Conservation (phyloP, 1,140 invertebrate genomes). For the Pseudoatta argentina region DNA sequence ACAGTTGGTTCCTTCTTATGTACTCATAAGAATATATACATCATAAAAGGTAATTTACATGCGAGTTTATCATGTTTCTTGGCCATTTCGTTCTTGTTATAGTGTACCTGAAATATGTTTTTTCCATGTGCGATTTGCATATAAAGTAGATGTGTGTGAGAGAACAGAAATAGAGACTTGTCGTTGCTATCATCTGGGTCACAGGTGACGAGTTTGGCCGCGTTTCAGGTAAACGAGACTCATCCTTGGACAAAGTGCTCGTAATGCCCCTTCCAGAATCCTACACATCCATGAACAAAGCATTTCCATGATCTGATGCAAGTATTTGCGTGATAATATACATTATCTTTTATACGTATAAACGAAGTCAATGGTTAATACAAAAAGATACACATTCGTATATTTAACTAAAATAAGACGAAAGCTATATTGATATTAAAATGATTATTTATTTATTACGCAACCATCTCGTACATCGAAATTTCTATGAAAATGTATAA, state of each 20-base stretch:
- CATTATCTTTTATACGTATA: background rate
- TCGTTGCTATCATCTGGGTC: slow-evolving; percentile 68
- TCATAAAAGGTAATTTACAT: slow-evolving; percentile 3
- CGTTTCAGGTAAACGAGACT: slow-evolving; percentile 71
- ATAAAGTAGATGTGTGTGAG: slow-evolving; percentile 76
- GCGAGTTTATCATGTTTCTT: slow-evolving; percentile 47
- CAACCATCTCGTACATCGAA: background rate
- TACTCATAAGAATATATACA: background rate
- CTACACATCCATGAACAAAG: slow-evolving; percentile 4
- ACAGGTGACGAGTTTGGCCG: slow-evolving; percentile 78
- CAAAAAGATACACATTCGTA: background rate
- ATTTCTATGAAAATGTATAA: background rate
- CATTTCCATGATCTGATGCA: slow-evolving; percentile 4
- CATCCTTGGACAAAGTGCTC: slow-evolving; percentile 58
- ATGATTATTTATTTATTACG: background rate
- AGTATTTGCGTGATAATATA: background rate
- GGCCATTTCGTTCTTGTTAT: background rate
- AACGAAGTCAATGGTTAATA: background rate
- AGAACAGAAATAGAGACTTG: slow-evolving; percentile 70
- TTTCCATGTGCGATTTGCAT: slow-evolving; percentile 74
- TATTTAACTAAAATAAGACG: background rate
- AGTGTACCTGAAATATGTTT: slow-evolving; percentile 49
- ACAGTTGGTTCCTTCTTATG: background rate
- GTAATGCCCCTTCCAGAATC: slow-evolving; percentile 15
- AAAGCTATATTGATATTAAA: background rate